Base-by-base conservation (phyloP, 2,113 vertebrate genomes). In the Serinus canaria region DNA sequence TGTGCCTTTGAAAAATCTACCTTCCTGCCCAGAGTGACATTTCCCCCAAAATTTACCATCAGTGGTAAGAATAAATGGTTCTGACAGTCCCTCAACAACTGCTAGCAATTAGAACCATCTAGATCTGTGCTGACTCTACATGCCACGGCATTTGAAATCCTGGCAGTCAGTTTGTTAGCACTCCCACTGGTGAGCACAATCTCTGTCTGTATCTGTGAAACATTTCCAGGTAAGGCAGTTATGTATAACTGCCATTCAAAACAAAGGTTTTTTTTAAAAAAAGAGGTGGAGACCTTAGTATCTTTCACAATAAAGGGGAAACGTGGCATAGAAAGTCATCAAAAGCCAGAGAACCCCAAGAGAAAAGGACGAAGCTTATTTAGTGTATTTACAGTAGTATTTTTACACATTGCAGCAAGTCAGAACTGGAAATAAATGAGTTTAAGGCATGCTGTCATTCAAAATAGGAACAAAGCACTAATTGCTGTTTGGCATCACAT, bases 391-490 rank as follows among this genome's bases (percentile, higher is more conserved):
- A 23, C 62, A 39, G 66, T 49, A 92, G 74, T 88, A 68, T 92
- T 92, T 95, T 76, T 86, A 81, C 64, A 89, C 56, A 67, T 39
- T 89, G 56, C 93, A 92, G 55, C 96, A 97, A 78, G 90, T 95
- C 75, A 87, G 85, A 85, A 86, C 93, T 93, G 83, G 89, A 95
- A 94, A 46, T 87, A 82, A 95, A 76, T 68, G 72, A 85, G 68
- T 79, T 87, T 90, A 50, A 69, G 84, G 90, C 43, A 77, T 39
- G 52, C 78, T 92, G 87, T 91, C 94, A 95, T 91, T 97, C 90
- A 97, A 70, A 96, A 96, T 74, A 85, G 31, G 63, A 96, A 96
- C 94, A 98, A 97, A 96, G 85, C 47, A 70, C 74, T 94, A 95
- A 95, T 94, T 97, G 84, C 82, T 95, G 37, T 59, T 83, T 96